These are phyloP conservation scores for Apteryx mantelli DNA, from an alignment of 2,113 vertebrate species.

Conservation along the genomic window DNA sequence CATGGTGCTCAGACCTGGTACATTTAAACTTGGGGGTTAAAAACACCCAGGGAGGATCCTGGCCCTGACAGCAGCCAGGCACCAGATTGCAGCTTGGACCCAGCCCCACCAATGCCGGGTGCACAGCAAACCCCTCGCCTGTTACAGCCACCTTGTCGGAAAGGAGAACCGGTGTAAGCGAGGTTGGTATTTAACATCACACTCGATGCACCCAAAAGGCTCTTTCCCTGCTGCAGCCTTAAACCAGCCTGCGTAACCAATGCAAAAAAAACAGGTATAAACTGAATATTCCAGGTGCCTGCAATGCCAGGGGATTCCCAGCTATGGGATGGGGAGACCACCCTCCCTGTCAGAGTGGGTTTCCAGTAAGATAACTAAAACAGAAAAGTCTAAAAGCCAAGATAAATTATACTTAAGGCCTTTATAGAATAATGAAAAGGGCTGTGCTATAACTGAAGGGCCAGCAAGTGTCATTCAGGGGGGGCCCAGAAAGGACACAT, in stretches of 20 bases:
- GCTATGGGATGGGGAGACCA: background rate
- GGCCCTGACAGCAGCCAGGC: no score
- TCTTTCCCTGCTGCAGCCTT: background rate
- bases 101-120: background rate
- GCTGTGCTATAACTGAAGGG: background rate
- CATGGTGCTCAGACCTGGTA: no score
- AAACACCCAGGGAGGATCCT: no score
- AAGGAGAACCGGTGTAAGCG: background rate
- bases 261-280: background rate
- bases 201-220: background rate
- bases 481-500: accelerated
- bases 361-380: background rate
- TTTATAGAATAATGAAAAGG: background rate
- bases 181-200: background rate
- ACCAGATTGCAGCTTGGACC: no score
- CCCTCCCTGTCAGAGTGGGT: background rate
- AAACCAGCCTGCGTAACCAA: background rate
- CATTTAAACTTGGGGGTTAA: no score
- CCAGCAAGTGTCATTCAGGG: background rate
- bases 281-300: background rate
- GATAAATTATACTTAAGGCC: accelerated
- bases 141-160: background rate
- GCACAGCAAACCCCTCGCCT: background rate
- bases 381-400: accelerated
- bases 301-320: background rate